phyloP scores from a whole-genome alignment of 53 echinoderm and acorn worm species.

The Pentamera pediparva region DNA sequence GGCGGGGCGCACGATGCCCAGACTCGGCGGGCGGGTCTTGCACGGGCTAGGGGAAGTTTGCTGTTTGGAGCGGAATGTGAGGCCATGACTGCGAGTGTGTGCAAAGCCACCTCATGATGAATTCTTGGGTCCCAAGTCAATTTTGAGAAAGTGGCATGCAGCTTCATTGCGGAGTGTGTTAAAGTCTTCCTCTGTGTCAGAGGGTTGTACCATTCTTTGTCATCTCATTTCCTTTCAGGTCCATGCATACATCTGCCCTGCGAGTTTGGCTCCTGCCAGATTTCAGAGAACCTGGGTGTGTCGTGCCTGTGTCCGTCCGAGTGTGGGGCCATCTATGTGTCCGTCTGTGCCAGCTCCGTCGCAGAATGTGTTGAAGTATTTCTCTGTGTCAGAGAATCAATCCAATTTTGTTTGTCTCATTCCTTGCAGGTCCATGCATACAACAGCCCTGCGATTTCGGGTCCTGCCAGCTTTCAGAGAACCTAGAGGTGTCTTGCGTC shows the following conservation, averaged over 20 bases:
- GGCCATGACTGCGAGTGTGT: too few relatives aligned
- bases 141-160: too few relatives aligned
- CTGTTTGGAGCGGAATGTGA: too few relatives aligned
- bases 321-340: not conserved
- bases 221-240: not conserved
- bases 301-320: not conserved
- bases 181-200: not conserved
- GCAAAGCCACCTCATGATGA: too few relatives aligned
- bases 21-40: too few relatives aligned
- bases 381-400: not conserved
- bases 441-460: conserved; percentile 18
- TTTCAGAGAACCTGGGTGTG: not conserved
- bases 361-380: not conserved
- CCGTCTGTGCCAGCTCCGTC: not conserved
- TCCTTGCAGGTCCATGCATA: conserved; percentile 17
- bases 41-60: too few relatives aligned
- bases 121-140: too few relatives aligned
- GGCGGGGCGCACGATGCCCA: too few relatives aligned
- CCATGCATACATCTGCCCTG: conserved; percentile 17
- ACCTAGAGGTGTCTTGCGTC: conserved; percentile 4
- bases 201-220: not conserved
- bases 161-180: not conserved
- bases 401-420: not conserved
- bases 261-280: conserved; percentile 1
- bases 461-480: not conserved